These are phyloP conservation scores for Furcifer pardalis DNA, from an alignment of 2,797 vertebrate genomes.

Conservation along the genomic window DNA sequence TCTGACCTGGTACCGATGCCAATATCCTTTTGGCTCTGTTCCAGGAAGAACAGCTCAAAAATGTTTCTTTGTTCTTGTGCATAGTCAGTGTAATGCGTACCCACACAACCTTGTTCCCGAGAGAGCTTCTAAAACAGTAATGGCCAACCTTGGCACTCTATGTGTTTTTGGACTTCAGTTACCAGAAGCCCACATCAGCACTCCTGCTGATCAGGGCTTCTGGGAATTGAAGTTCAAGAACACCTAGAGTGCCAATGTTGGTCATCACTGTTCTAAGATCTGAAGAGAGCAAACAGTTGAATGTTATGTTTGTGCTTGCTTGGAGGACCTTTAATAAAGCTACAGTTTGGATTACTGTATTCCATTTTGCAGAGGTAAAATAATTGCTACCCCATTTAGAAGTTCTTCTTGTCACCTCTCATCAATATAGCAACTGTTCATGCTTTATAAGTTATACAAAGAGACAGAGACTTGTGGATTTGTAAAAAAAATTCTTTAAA, in stretches of 20 bases:
- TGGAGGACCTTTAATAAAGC: too few relatives aligned
- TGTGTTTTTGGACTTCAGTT: too few relatives aligned
- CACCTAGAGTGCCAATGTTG: too few relatives aligned
- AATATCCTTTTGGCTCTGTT: not conserved
- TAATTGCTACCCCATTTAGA: not conserved
- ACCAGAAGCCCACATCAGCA: too few relatives aligned
- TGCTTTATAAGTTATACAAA: conserved; percentile 8
- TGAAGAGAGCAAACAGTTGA: not conserved
- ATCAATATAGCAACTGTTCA: not conserved
- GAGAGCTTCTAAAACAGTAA: not conserved
- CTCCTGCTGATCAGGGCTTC: too few relatives aligned
- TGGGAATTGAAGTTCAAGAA: too few relatives aligned
- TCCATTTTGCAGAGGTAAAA: not conserved
- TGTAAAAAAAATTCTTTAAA: conserved; percentile 42
- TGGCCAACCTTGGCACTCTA: too few relatives aligned
- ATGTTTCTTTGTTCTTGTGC: not conserved
- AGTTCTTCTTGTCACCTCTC: not conserved
- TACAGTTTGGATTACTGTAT: too few relatives aligned
- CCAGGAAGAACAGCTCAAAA: not conserved
- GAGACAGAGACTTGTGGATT: conserved; percentile 26
- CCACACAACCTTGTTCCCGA: not conserved
- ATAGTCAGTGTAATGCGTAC: not conserved
- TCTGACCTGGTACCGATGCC: not conserved
- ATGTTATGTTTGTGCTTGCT: too few relatives aligned
- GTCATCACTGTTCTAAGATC: too few relatives aligned